A percentile compares a stretch with the other conserved stretches of the same genome.
Evolutionary conservation across 2,797 vertebrate genomes (phyloP).

Genomic region (Brachyalestes nurse): DNA sequence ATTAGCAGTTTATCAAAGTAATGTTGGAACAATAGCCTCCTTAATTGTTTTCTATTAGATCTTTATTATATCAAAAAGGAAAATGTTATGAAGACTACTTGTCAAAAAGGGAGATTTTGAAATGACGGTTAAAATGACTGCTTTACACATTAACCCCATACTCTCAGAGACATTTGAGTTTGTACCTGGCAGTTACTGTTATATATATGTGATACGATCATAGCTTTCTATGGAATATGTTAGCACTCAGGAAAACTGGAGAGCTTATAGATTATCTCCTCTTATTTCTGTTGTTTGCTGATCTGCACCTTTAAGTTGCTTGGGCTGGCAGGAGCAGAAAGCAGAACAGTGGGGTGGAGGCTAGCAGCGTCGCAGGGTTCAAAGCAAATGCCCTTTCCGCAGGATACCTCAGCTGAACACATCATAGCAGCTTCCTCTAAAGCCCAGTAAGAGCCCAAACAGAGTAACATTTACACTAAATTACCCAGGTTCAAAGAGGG

Average conservation of each 20-base stretch:
- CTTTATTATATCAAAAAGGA: background rate
- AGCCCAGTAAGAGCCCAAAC: constrained; percentile 54
- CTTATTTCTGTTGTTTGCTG: constrained; percentile 3
- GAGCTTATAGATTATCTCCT: constrained; percentile 10
- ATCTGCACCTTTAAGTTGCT: constrained; percentile 23
- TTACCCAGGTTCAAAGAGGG: constrained; percentile 66
- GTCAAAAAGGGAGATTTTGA: background rate
- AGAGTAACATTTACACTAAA: constrained; percentile 74
- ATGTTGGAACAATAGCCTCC: background rate
- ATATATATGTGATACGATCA: background rate
- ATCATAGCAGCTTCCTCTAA: constrained; percentile 52
- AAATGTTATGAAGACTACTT: background rate
- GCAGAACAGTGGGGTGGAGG: constrained; percentile 39
- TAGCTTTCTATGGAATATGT: background rate
- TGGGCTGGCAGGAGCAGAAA: constrained; percentile 31
- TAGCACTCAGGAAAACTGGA: background rate
- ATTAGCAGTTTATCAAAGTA: constrained; percentile 15
- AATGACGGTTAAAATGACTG: background rate
- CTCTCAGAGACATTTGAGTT: background rate
- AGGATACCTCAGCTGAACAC: constrained; percentile 62
- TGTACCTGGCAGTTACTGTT: background rate
- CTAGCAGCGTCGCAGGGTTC: constrained; percentile 55
- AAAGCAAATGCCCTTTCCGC: constrained; percentile 73
- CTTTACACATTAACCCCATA: background rate
- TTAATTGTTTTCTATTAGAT: background rate